Base-by-base conservation (phyloP, 2,113 vertebrate genomes). In the Phoxinus phoxinus region DNA sequence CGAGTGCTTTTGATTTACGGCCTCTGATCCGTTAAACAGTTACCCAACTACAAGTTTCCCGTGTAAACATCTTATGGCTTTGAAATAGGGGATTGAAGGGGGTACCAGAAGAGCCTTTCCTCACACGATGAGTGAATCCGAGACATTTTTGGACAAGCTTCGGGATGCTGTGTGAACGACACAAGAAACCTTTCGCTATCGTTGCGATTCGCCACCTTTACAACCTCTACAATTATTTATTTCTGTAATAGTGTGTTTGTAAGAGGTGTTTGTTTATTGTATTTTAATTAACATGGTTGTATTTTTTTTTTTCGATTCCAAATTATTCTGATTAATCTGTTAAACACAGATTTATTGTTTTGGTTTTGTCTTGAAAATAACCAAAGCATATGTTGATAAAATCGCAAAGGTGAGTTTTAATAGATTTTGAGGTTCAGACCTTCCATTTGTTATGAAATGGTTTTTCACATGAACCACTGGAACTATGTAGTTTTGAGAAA, bases 181-280 rank as follows among this genome's bases (percentile, higher is more conserved):
- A 73, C 78, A 79, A 83, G 46, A 77, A 79, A 63, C 56, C 37
- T 56, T 51, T 67, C 13, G 74, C 80, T 56, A 65, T 27, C 2
- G 23, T 88, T 83, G 84, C 84, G 89, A 69, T 86, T 85, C 65
- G 84, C 78, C 59, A 58, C 84, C 87, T 81, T 84, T 84, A 41
- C 19, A 63, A 56, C 59, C 83, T 89, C 84, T 86, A 87, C 85
- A 90, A n/a, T 88, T 94, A 94, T 94, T 94, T 95, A 94, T 95
- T 93, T 93, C 67, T 61, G 89, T 89, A 89, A 88, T 85, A 44
- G 74, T 90, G 88, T 92, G 88, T 88, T 67, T 87, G 87, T 79
- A 78, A 81, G n/a, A 82, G 80, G 84, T 88, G 61, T 84, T 86
- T 87, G 87, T 86, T 53, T 89, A 89, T 81, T 80, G 41, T 87